Percentiles rank a stretch among this genome's conserved stretches.
phyloP scores from a whole-genome alignment of 1,140 invertebrate genomes.

The Ditylenchus dipsaci region DNA sequence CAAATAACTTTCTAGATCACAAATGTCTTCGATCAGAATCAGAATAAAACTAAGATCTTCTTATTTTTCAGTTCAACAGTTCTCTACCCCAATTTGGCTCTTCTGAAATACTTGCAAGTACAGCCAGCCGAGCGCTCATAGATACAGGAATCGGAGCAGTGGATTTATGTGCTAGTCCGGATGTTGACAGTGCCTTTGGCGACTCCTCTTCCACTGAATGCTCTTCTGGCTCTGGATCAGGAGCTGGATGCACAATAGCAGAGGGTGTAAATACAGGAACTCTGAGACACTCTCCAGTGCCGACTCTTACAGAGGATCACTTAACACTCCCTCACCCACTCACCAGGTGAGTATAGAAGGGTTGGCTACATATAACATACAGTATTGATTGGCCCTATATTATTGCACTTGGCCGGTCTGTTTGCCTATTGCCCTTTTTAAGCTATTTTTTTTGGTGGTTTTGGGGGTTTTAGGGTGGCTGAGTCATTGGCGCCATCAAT shows the following conservation, averaged over 20 bases:
- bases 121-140: background rate
- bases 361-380: too few species aligned
- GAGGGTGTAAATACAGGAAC: slow-evolving; percentile 23
- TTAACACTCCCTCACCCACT: slow-evolving; percentile 37
- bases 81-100: background rate
- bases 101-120: background rate
- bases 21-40: too few species aligned
- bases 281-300: slow-evolving; percentile 41
- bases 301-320: slow-evolving; percentile 37
- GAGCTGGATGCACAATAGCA: background rate
- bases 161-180: slow-evolving; percentile 40
- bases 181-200: slow-evolving; percentile 46
- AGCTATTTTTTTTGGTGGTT: too few species aligned
- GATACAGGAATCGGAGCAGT: too few species aligned
- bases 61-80: background rate
- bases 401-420: too few species aligned
- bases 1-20: background rate
- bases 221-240: slow-evolving; percentile 18
- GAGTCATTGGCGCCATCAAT: too few species aligned
- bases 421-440: too few species aligned
- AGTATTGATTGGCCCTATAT: too few species aligned
- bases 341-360: slow-evolving; percentile 14
- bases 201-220: slow-evolving; percentile 46
- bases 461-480: too few species aligned
- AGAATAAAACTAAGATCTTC: too few species aligned